phyloP scores from a whole-genome alignment of 1,140 invertebrate species.

The Colletes gigas region DNA sequence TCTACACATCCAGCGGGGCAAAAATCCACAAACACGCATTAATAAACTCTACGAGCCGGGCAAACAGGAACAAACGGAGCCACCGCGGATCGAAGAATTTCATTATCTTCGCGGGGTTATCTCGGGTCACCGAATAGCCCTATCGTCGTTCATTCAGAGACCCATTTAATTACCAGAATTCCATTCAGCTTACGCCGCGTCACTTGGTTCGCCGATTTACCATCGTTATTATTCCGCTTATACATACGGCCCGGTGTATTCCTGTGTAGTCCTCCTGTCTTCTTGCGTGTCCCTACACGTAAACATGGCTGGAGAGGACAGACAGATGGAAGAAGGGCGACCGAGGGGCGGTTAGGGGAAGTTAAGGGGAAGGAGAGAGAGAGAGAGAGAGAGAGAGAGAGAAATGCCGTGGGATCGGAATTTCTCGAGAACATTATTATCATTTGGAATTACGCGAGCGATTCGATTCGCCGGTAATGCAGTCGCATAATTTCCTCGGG shows the following conservation, averaged over 20 bases:
- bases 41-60: constrained; percentile 4
- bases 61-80: constrained; percentile 35
- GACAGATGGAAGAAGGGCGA: not conserved
- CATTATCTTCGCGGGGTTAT: constrained; percentile 50
- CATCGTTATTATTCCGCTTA: constrained; percentile 20
- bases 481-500: constrained; percentile 46
- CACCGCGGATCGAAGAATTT: constrained; percentile 51
- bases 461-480: constrained; percentile 60
- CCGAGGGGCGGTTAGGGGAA: not conserved
- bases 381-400: constrained; percentile 20
- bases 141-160: constrained; percentile 51
- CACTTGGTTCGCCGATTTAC: constrained; percentile 18
- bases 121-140: constrained; percentile 50
- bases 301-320: constrained; percentile 4
- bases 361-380: not conserved
- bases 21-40: constrained; percentile 16
- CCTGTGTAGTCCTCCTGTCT: not conserved
- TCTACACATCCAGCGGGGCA: not conserved
- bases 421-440: constrained; percentile 67
- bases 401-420: constrained; percentile 67
- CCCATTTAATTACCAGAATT: constrained; percentile 58
- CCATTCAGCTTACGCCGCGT: constrained; percentile 43
- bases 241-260: not conserved
- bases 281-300: not conserved
- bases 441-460: constrained; percentile 63